Base-by-base conservation (phyloP, 2,888 invertebrate genomes). In the Aporophyla nigra region DNA sequence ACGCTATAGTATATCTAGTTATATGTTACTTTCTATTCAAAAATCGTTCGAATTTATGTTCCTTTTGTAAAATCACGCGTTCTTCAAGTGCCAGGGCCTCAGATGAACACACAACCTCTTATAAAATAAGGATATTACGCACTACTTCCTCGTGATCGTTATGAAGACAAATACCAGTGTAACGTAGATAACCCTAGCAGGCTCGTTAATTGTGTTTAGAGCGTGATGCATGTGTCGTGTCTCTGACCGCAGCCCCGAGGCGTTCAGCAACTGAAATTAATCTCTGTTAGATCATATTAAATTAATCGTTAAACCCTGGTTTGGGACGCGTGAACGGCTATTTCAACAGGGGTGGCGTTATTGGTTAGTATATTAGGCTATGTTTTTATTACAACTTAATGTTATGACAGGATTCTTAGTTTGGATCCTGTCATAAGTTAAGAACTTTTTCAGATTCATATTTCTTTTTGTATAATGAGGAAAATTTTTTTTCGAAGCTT, bases 201-300 rank as follows among this genome's bases (percentile, higher is more conserved):
- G 83, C 87, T 91, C 92, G 91, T 94, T 93, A 94, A 94, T 94
- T 92, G 91, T 90, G 90, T 93, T 94, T 93, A 93, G 91, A 86
- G 87, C 88, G 89, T 92, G 93, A 94, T 93, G 93, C 93, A 92
- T 91, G 90, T 88, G 82, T 88, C 93, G 90, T 93, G 93, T 93
- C 89, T 82, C 86, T 91, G 93, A 92, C 93, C 93, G 91, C 93
- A 90, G 79, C 85, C 70, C 61, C 16, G 80, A 83, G 84, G 80
- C 74, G 84, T 85, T 89, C 87, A 90, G 89, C 82, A 89, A 88
- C 87, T 89, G 78, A 89, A 88, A 92, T 92, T 91, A 92, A 92
- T 92, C 86, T 87, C 87, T 84, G 82, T 86, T 88, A 87, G 85
- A 87, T 87, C 86, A 89, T 88, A 88, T 87, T 87, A 89, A 86